phyloP scores from a whole-genome alignment of 2,797 vertebrate genomes.

The Amphiprion clarkii region DNA sequence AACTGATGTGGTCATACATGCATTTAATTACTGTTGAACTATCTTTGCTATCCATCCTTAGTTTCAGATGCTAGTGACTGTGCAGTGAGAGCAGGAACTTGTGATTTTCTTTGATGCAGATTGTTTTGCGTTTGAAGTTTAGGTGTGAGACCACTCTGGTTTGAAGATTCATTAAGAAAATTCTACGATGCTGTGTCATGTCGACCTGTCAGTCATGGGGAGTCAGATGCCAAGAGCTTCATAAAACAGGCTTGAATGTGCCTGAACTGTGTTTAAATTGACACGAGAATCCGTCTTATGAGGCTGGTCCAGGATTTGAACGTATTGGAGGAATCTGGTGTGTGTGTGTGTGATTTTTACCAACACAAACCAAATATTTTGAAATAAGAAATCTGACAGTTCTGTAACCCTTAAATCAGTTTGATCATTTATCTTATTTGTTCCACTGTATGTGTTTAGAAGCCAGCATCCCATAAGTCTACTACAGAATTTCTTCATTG shows the following conservation, averaged over 20 bases:
- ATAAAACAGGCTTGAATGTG: background rate
- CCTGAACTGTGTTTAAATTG: background rate
- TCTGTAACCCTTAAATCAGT: no score
- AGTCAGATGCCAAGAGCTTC: background rate
- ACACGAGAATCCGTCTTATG: background rate
- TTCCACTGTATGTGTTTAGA: no score
- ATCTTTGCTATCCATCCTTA: no score
- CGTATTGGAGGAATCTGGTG: background rate
- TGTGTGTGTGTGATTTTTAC: no score
- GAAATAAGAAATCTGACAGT: no score
- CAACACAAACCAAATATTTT: no score
- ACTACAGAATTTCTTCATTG: background rate
- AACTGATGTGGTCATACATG: background rate
- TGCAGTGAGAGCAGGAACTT: background rate
- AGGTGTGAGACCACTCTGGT: background rate
- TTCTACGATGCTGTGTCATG: conserved; percentile 2
- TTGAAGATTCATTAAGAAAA: background rate
- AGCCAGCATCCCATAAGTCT: background rate
- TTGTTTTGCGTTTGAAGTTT: background rate
- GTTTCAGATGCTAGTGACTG: background rate
- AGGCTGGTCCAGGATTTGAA: background rate
- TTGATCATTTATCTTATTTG: no score
- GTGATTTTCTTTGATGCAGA: background rate
- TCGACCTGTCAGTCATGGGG: background rate
- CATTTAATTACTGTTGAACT: background rate